Percentiles rank a stretch among this genome's conserved stretches.
phyloP scores from a whole-genome alignment of 2,888 invertebrate species.

The Fragum fragum region DNA sequence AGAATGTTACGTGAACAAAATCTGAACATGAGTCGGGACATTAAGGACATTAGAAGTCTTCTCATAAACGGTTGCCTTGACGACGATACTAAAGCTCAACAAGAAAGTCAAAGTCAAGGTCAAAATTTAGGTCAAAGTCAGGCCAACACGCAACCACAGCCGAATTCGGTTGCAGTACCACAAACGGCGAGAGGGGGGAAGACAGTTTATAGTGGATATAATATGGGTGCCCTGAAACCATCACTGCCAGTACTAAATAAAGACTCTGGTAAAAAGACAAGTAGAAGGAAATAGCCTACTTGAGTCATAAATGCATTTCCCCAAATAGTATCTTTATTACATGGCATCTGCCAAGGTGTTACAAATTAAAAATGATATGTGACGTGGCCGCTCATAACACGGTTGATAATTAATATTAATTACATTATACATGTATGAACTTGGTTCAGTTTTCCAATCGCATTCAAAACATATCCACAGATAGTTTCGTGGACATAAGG shows the following conservation, averaged over 20 bases:
- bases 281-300: constrained; percentile 43
- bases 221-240: constrained; percentile 62
- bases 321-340: no score
- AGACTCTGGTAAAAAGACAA: constrained; percentile 50
- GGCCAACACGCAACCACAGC: constrained; percentile 2
- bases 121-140: constrained; percentile 40
- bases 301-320: no score
- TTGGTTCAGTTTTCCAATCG: no score
- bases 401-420: no score
- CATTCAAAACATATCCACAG: no score
- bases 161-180: constrained; percentile 32
- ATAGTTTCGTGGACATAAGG: no score
- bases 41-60: constrained; percentile 75
- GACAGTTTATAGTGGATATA: constrained; percentile 46
- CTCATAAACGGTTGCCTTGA: constrained; percentile 65
- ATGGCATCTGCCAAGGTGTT: no score
- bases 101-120: constrained; percentile 34
- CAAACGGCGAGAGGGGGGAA: constrained; percentile 56
- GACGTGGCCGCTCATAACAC: no score
- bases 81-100: constrained; percentile 52
- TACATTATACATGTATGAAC: no score
- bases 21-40: constrained; percentile 72
- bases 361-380: no score
- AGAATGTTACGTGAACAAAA: constrained; percentile 75
- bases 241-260: constrained; percentile 67